Evolutionary conservation across 2,888 invertebrate genomes (phyloP).

Genomic region (Globia sparganii): DNA sequence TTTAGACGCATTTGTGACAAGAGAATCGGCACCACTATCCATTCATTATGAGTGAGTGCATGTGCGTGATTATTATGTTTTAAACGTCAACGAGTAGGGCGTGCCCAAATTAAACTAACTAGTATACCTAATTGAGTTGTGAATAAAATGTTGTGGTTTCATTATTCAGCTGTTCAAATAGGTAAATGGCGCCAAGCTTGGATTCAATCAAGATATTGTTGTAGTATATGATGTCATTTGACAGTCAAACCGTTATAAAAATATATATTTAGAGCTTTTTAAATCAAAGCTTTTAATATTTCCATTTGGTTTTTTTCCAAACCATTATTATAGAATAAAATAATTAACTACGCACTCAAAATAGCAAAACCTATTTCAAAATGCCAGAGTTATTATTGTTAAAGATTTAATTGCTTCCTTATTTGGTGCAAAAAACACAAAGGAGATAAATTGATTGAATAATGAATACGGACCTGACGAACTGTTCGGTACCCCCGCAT

Average conservation of each 20-base stretch:
- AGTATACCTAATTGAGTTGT: not conserved
- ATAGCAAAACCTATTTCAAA: conserved; percentile 41
- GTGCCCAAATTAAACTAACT: not conserved
- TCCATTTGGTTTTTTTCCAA: not conserved
- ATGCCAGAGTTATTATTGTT: conserved; percentile 57
- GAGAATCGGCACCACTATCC: too few species aligned
- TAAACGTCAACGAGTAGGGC: too few species aligned
- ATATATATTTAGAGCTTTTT: not conserved
- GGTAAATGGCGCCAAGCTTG: not conserved
- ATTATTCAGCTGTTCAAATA: not conserved
- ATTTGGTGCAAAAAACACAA: conserved; percentile 49
- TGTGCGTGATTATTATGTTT: too few species aligned
- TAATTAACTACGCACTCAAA: conserved; percentile 39
- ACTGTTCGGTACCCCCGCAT: conserved; percentile 91
- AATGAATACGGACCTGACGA: conserved; percentile 83
- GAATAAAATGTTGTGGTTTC: not conserved
- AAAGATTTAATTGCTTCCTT: conserved; percentile 58
- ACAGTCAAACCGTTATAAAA: not conserved
- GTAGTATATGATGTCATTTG: conserved; percentile 8
- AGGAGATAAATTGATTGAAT: conserved; percentile 27
- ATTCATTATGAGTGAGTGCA: too few species aligned
- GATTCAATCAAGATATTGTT: not conserved
- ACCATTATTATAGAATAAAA: conserved; percentile 26
- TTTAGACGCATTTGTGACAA: too few species aligned
- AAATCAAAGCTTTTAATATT: conserved; percentile 13